Evolutionary conservation across 1,140 invertebrate species (phyloP).

Genomic region (Acromyrmex echinatior): DNA sequence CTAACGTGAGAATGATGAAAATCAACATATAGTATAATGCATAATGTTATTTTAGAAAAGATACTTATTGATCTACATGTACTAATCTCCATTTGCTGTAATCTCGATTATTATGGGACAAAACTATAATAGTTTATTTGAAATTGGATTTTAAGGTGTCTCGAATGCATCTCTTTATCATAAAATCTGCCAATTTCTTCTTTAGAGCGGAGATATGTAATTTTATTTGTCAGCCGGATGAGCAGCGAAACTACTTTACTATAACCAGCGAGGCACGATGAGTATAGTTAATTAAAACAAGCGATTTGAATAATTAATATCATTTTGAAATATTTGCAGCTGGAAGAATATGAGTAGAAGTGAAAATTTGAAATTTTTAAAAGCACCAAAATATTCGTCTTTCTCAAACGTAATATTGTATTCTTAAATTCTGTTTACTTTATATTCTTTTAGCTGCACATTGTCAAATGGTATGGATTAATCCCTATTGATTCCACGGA

Average conservation of each 20-base stretch:
- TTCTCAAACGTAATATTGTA: neutral
- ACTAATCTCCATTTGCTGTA: slow-evolving; percentile 40
- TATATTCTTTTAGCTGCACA: neutral
- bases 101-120: slow-evolving; percentile 21
- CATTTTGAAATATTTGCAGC: neutral
- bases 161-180: neutral
- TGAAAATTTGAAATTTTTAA: neutral
- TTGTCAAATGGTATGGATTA: slow-evolving; percentile 4
- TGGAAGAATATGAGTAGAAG: neutral
- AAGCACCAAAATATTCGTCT: neutral
- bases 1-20: slow-evolving; percentile 3
- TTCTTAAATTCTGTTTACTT: neutral
- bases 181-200: slow-evolving; percentile 3
- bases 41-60: slow-evolving; percentile 39
- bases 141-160: slow-evolving; percentile 1
- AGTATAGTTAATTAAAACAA: slow-evolving; percentile 24
- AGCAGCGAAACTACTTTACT: slow-evolving; percentile 4
- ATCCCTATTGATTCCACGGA: neutral
- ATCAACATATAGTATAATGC: slow-evolving; percentile 38
- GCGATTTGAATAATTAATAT: slow-evolving; percentile 14
- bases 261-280: neutral
- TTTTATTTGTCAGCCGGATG: neutral
- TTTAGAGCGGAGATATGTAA: slow-evolving; percentile 16
- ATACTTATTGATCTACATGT: slow-evolving; percentile 38
- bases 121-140: slow-evolving; percentile 2